These are phyloP conservation scores for Channallabes apus DNA, from an alignment of 2,797 vertebrate genomes.

Conservation along the genomic window DNA sequence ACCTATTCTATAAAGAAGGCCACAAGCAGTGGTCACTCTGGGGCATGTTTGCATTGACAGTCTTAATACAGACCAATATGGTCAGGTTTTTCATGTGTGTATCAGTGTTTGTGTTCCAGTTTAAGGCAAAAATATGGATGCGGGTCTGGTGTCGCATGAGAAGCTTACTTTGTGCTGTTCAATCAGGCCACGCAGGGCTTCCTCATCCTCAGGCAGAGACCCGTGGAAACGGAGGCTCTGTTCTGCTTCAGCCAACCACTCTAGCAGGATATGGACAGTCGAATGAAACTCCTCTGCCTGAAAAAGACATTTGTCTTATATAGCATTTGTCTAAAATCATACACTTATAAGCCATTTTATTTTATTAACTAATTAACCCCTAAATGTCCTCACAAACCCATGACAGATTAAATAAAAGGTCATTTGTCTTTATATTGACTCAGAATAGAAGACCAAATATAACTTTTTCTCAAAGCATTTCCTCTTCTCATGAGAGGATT, in stretches of 20 bases:
- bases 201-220: conserved; percentile 91
- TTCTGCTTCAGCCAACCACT: conserved; percentile 97
- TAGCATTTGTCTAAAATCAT: background rate
- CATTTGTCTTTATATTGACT: too few relatives aligned
- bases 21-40: conserved; percentile 9
- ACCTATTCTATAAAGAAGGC: conserved; percentile 44
- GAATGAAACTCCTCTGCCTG: conserved; percentile 98
- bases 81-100: background rate
- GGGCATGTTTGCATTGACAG: background rate
- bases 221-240: conserved; percentile 96
- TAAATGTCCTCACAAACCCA: background rate
- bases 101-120: background rate
- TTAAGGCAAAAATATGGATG: background rate
- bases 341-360: background rate
- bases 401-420: too few relatives aligned
- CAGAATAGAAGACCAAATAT: too few relatives aligned
- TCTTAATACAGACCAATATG: background rate
- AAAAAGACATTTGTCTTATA: conserved; percentile 36
- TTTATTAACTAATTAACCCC: background rate
- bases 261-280: conserved; percentile 91
- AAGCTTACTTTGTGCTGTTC: conserved; percentile 88
- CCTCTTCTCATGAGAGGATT: too few relatives aligned
- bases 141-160: background rate
- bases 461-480: too few relatives aligned
- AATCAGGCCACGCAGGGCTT: conserved; percentile 86